These are phyloP conservation scores for Cydia strobilella DNA, from an alignment of 1,140 invertebrate species.

Conservation along the genomic window DNA sequence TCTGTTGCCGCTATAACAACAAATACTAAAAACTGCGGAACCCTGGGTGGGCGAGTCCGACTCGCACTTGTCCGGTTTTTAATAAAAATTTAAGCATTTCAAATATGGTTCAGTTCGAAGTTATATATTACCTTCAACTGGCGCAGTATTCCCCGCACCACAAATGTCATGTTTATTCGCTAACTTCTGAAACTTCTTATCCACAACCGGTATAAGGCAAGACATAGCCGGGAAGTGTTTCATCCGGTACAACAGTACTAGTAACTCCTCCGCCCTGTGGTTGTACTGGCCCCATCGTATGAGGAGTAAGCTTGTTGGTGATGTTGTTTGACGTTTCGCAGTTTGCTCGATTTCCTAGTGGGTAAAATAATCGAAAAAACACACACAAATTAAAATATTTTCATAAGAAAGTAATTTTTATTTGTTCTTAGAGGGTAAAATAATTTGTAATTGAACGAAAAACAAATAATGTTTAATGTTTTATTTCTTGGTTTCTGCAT, in stretches of 20 bases:
- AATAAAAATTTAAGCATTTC: too few relatives aligned
- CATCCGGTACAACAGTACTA: conserved; percentile 85
- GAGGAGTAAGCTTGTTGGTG: conserved; percentile 88
- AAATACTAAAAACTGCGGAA: too few relatives aligned
- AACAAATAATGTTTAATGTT: neutral
- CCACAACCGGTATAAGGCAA: conserved; percentile 79
- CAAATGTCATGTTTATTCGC: conserved; percentile 54
- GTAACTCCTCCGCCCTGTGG: conserved; percentile 89
- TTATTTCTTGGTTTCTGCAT: too few relatives aligned
- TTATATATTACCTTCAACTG: conserved; percentile 40
- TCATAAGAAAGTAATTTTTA: too few relatives aligned
- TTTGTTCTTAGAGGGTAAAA: too few relatives aligned
- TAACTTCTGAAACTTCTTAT: conserved; percentile 55
- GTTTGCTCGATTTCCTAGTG: conserved; percentile 76
- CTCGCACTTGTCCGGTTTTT: too few relatives aligned
- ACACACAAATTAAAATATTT: too few relatives aligned
- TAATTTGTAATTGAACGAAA: conserved; percentile 22
- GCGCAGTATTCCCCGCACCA: conserved; percentile 44
- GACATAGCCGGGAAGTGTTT: conserved; percentile 87
- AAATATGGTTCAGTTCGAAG: neutral
- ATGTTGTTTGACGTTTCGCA: conserved; percentile 78
- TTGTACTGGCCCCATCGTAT: conserved; percentile 89
- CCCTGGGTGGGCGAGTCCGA: too few relatives aligned
- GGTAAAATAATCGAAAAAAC: too few relatives aligned
- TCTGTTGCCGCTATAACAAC: too few relatives aligned